Evolutionary conservation across 2,797 vertebrate genomes (phyloP), one percentile per base, ranked within the genome.

Genomic region (Microctenopoma lineatum): DNA sequence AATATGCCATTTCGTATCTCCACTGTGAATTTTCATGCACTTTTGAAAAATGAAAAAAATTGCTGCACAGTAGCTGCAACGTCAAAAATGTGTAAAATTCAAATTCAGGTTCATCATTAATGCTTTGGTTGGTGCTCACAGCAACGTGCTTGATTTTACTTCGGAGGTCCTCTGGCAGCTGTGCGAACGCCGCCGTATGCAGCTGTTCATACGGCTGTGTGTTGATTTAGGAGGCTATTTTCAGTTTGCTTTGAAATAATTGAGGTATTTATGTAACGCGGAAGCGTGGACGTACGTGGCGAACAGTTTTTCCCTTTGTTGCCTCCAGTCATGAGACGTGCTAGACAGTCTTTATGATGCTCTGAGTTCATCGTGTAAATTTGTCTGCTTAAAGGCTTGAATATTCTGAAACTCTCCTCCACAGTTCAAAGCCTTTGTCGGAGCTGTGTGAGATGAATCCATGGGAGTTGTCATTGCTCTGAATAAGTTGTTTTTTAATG

Each of bases 361-460:
- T 70, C 66, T 73, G 70, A 63, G 53, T 74, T 74, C 65, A 57
- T 71, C 39, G 67, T 84, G 75, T 72, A 76, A 55, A 67, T 80
- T 58, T 66, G 70, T 78, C 75, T 70, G 60, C 77, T 78, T 69
- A 75, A 81, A 84, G 70, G 61, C 60, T 67, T 45, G 46, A 65
- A 63, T 77, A 67, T 52, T 64, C 59, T 44, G 42, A 80, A 80
- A 66, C 71, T 80, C 67, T 69, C 11, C 67, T 36, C 10, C 18
- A 0, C 21, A 82, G 75, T 86, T 86, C 80, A 83, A 84, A 89
- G 81, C 66, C 25, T 51, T 53, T 36, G 53, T 38, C 41, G 42
- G 58, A 69, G 75, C 67, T 41, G 47, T n/a, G 48, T 1, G 54
- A 79, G 70, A 85, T 77, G 73, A 85, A 79, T 75, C 62, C 64